Base-by-base conservation (phyloP, 1,140 invertebrate genomes). In the Asbolus verrucosus region DNA sequence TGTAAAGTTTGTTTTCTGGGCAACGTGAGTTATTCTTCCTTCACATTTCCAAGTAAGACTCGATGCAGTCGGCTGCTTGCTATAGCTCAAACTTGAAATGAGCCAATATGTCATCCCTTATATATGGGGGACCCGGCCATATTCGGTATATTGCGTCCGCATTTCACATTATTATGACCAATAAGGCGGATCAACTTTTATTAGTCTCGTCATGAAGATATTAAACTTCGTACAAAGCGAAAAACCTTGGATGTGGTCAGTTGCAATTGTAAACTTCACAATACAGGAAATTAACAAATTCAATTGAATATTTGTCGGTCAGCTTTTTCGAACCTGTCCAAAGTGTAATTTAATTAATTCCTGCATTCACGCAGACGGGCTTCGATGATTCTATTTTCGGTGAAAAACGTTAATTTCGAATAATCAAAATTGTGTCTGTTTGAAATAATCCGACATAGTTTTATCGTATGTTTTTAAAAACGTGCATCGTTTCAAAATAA, bases 21-120 rank as follows among this genome's bases (percentile, higher is more conserved):
- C 46, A 54, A 54, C 14, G 24, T 54, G 46, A 54, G 46, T 54
- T 54, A 54, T 54, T 54, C 46, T 54, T 54, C 46, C 18, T 54
- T 27, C 46, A 54, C 46, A 54, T 54, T 27, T 21, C 46, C 46
- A 54, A 27, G 46, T 54, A 54, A 54, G 46, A 54, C 46, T 54
- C 46, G 46, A 54, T 54, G 46, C 46, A 54, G 46, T 54, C 46
- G 46, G 46, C 46, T 54, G 46, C 21, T 21, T 54, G 46, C 46
- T 54, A 54, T 54, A 54, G 46, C 46, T 54, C 46, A 54, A 54
- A 54, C 21, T 54, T 16, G 46, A 54, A 54, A 54, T 54, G 46
- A 54, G 60, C 66, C 66, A 67, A 67, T 67, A 67, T 67, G 66
- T 67, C 66, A 67, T 67, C 33, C 31, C 18, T 33, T 38, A 60